A percentile compares a stretch with the other conserved stretches of the same genome.
Evolutionary conservation across 2,888 invertebrate species (phyloP).

Genomic region (Peribatodes rhomboidaria): DNA sequence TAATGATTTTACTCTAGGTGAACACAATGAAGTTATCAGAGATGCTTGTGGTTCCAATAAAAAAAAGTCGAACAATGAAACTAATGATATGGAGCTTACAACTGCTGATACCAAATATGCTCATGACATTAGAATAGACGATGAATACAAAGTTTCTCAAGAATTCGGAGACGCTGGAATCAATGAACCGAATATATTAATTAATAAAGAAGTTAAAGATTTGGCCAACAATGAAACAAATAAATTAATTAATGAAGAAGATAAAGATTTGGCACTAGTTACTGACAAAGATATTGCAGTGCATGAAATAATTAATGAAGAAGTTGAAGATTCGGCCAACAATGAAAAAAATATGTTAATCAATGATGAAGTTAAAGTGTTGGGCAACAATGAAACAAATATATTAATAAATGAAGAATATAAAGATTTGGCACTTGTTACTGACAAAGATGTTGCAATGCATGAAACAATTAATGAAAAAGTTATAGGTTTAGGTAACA

Average conservation of each 20-base stretch:
- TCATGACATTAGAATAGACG: neutral
- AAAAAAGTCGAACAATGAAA: neutral
- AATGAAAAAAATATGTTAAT: too few relatives aligned
- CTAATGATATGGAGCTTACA: neutral
- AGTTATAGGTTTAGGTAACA: too few relatives aligned
- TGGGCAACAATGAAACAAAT: neutral
- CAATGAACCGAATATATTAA: neutral
- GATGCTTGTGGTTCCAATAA: neutral
- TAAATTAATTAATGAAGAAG: too few relatives aligned
- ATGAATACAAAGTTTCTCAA: neutral
- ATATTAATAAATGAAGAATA: neutral
- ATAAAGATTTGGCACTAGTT: too few relatives aligned
- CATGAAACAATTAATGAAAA: too few relatives aligned
- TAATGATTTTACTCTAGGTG: neutral
- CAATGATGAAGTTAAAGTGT: too few relatives aligned
- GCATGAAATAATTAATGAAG: too few relatives aligned
- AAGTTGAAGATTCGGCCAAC: too few relatives aligned
- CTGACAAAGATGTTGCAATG: too few relatives aligned
- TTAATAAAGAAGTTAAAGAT: neutral
- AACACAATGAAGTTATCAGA: slow-evolving; percentile 1
- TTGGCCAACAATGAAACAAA: too few relatives aligned
- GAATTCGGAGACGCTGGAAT: neutral
- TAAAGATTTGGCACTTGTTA: too few relatives aligned
- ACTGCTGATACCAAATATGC: neutral
- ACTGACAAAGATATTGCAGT: too few relatives aligned